A percentile compares a stretch with the other conserved stretches of the same genome.
These are phyloP conservation scores for Pristis pectinata DNA, from an alignment of 2,797 vertebrate species.

Conservation along the genomic window DNA sequence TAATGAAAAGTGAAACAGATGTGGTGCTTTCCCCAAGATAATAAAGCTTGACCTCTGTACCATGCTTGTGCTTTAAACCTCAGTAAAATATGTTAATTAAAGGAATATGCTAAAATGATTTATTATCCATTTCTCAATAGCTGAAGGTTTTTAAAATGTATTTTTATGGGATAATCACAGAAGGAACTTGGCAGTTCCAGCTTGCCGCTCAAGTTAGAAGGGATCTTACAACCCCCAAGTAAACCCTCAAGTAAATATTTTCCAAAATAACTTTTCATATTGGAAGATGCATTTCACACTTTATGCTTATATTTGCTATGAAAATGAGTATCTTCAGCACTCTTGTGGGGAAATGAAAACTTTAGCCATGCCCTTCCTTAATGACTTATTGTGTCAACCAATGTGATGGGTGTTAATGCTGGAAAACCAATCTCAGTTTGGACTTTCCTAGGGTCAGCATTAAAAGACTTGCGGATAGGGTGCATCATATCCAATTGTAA, in stretches of 20 bases:
- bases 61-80: background rate
- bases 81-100: background rate
- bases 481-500: background rate
- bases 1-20: background rate
- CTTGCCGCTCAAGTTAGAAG: background rate
- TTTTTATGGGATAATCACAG: background rate
- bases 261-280: no score
- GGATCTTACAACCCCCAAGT: background rate
- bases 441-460: background rate
- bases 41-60: background rate
- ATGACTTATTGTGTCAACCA: background rate
- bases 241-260: no score
- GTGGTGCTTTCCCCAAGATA: background rate
- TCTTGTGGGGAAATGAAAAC: background rate
- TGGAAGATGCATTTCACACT: background rate
- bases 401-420: background rate
- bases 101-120: background rate
- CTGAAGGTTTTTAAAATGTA: background rate
- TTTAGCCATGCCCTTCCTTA: background rate
- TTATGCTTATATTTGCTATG: background rate
- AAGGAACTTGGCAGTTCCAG: background rate
- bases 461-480: background rate
- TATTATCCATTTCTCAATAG: slow-evolving; percentile 5
- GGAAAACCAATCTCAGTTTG: background rate
- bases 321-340: background rate